phyloP scores from a whole-genome alignment of 92 coral and sea anemone species.

The Porites divaricata region DNA sequence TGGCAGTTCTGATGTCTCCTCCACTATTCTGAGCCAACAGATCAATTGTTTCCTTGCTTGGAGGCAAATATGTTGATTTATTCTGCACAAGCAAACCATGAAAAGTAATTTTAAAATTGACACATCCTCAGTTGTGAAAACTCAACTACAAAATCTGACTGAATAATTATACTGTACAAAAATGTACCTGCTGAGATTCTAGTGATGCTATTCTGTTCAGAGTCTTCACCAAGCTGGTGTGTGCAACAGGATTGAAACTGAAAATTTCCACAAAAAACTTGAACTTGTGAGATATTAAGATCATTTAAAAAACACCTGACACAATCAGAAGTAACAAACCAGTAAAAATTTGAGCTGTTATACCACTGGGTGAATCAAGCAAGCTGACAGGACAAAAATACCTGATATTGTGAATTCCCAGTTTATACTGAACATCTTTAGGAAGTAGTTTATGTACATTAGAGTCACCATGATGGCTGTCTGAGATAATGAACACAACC shows the following conservation, averaged over 20 bases:
- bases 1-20: conserved; percentile 93
- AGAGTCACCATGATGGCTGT: conserved; percentile 89
- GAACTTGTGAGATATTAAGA: not conserved
- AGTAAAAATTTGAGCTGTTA: no score
- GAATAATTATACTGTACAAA: not conserved
- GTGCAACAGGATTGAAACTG: conserved; percentile 96
- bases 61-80: conserved; percentile 55
- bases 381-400: not conserved
- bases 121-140: no score
- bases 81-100: conserved; percentile 30
- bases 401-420: conserved; percentile 83
- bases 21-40: conserved; percentile 88
- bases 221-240: conserved; percentile 88
- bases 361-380: no score
- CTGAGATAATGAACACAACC: conserved; percentile 88
- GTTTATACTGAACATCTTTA: conserved; percentile 67
- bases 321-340: no score
- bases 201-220: conserved; percentile 73
- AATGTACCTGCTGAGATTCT: conserved; percentile 80
- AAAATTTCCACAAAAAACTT: not conserved
- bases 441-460: conserved; percentile 89
- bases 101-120: not conserved
- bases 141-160: no score
- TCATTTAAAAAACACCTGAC: not conserved
- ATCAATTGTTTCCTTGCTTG: conserved; percentile 83